Base-by-base conservation (phyloP, 2,797 vertebrate genomes). In the Erethizon dorsatum region DNA sequence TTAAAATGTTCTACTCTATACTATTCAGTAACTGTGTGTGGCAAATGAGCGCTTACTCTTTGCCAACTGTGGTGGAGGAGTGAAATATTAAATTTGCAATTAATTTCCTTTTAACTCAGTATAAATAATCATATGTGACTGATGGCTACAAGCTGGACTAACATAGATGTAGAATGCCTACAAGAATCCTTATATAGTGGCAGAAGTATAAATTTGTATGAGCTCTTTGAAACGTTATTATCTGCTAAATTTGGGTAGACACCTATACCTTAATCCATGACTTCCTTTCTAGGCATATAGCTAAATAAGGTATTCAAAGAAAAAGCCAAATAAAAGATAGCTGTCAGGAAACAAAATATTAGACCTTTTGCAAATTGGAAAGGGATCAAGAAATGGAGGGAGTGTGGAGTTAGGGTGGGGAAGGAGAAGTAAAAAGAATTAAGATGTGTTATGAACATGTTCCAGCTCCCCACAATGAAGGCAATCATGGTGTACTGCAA, bases 241-340 rank as follows among this genome's bases (percentile, higher is more conserved):
- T 59, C 18, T 17, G 6, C 18, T 22, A 33, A 5, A 22, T 18
- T 69, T 7, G 33, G 67, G 8, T 17, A 18, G n/a, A 69, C 3
- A 18, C 2, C 17, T 28, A 3, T 52, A 0, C 45, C n/a, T 45
- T 5, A 45, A 26, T 45, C 69, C 26, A 12, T 24, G 69, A 45
- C 69, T 24, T 24, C 14, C 20, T 2, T 41, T 11, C 22, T 45
- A 24, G 37, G 22, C 11, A 9, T 12, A 28, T 73, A 37, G 24
- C 12, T 31, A 50, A 71, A 57, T 63, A 22, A 37, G 12, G 15
- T 67, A 8, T 5, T 18, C 80, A 67, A 57, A n/a, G 63, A n/a
- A n/a, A 2, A 2, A 67, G 65, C 14, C 33, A 67, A n/a, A n/a
- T 1, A n/a, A 8, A 33, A n/a, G 33, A n/a, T 1, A n/a, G 9